Evolutionary conservation across 1,140 invertebrate genomes (phyloP), one percentile per base, ranked within the genome.

Genomic region (Drosophila sulfurigaster): DNA sequence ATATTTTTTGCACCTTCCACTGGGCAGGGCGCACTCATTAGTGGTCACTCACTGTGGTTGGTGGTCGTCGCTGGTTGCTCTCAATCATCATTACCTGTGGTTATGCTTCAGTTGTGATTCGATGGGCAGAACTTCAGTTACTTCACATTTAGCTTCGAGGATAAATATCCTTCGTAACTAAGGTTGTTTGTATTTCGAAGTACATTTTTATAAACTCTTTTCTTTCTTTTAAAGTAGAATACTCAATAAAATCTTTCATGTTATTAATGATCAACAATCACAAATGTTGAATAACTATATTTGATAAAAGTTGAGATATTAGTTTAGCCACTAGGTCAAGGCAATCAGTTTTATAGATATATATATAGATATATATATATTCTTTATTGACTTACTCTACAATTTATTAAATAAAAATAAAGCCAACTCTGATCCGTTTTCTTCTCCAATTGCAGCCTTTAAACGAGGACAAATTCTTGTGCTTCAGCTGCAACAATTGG

Each of bases 401-500:
- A 41, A 41, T 41, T 41, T 10, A 41, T n/a, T 32, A 4, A 25
- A 32, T 32, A 7, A 5, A 32, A 8, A 32, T 8, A 7, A 1
- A 32, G 5, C 32, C 7, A 32, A 32, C 32, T 38, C 7, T 3
- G 1, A 4, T 43, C n/a, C 7, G n/a, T 60, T 6, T 35, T 1
- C 35, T 6, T 45, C 5, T 56, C 6, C 13, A 1, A 6, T 79
- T 90, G 15, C 77, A 91, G 90, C 90, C 89, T 1, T 25, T 91
- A 5, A 92, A 92, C 43, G 91, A 92, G 72, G 91, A 92, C 48
- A 92, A 92, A 70, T 92, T 91, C 66, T 71, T 92, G 32, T 92
- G 92, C 81, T 92, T 92, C 63, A 92, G 91, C 68, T 92, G 92
- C 75, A 92, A 92, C 71, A 92, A 92, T 60, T 92, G 91, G 91